phyloP scores from a whole-genome alignment of 2,888 invertebrate species.

The Acanthococcus lagerstroemiae region DNA sequence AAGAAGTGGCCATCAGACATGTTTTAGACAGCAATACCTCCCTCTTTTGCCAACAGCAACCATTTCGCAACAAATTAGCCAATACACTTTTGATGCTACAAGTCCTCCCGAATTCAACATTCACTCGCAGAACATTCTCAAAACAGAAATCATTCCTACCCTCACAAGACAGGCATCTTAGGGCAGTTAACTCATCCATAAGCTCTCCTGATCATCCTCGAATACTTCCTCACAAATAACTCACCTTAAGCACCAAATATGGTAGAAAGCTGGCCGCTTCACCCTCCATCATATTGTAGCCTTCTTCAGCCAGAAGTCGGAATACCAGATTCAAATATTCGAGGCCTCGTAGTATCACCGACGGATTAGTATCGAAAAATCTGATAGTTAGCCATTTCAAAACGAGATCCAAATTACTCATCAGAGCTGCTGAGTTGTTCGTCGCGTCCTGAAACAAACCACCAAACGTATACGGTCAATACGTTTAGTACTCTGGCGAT shows the following conservation, averaged over 20 bases:
- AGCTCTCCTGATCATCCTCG: no score
- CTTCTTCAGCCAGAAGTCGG: slow-evolving; percentile 62
- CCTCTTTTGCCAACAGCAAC: no score
- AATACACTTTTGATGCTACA: no score
- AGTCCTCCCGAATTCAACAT: no score
- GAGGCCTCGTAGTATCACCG: slow-evolving; percentile 87
- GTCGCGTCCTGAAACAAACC: slow-evolving; percentile 57
- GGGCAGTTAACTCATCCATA: no score
- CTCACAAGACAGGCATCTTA: no score
- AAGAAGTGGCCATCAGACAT: no score
- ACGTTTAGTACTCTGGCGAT: slow-evolving; percentile 7
- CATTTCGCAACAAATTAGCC: no score
- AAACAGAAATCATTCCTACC: no score
- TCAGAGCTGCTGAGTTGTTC: slow-evolving; percentile 65
- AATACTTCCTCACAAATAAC: no score
- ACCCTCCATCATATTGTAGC: slow-evolving; percentile 77
- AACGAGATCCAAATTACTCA: slow-evolving; percentile 86
- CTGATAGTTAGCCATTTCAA: slow-evolving; percentile 92
- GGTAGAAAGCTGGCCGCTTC: slow-evolving; percentile 92
- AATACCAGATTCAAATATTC: slow-evolving; percentile 83
- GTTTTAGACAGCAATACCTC: no score
- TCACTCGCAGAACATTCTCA: no score
- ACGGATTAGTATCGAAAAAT: slow-evolving; percentile 98
- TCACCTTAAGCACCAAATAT: slow-evolving; percentile 81
- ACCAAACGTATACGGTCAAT: neutral